These are phyloP conservation scores for Caenorhabditis brenneri DNA, from an alignment of 1,140 invertebrate genomes.

Conservation along the genomic window DNA sequence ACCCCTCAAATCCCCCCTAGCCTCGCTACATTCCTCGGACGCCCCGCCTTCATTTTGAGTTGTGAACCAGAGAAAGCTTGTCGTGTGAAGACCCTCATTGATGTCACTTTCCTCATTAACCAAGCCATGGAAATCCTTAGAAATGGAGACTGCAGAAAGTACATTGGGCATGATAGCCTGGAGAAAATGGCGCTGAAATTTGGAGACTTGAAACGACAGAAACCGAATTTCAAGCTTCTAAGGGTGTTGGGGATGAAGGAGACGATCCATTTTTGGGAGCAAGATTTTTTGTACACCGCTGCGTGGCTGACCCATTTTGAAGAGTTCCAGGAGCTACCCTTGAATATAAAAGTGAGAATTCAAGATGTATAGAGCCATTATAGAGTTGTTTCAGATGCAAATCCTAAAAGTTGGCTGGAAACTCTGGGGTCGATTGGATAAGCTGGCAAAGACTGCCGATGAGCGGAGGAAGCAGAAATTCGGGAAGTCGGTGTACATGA, in stretches of 20 bases:
- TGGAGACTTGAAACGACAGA: background rate
- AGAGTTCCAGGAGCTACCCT: background rate
- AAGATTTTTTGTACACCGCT: background rate
- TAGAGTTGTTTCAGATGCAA: constrained; percentile 6
- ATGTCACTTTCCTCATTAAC: background rate
- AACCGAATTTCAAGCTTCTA: background rate
- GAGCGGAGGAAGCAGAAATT: background rate
- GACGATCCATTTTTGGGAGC: background rate
- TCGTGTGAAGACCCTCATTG: background rate
- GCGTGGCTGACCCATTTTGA: background rate
- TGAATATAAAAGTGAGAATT: background rate
- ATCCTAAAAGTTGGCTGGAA: background rate
- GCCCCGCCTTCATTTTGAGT: background rate
- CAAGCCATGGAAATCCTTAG: background rate
- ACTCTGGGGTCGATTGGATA: background rate
- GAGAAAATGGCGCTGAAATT: background rate
- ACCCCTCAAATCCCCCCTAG: background rate
- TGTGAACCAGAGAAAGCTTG: background rate
- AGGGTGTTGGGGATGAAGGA: background rate
- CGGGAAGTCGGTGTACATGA: background rate
- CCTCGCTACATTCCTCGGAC: background rate
- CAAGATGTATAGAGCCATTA: background rate
- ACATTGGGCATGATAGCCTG: background rate
- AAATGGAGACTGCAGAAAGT: background rate
- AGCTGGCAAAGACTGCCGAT: background rate